Evolutionary conservation across 2,797 vertebrate species (phyloP), one percentile per base, ranked within the genome.

Genomic region (Amphiprion clarkii): DNA sequence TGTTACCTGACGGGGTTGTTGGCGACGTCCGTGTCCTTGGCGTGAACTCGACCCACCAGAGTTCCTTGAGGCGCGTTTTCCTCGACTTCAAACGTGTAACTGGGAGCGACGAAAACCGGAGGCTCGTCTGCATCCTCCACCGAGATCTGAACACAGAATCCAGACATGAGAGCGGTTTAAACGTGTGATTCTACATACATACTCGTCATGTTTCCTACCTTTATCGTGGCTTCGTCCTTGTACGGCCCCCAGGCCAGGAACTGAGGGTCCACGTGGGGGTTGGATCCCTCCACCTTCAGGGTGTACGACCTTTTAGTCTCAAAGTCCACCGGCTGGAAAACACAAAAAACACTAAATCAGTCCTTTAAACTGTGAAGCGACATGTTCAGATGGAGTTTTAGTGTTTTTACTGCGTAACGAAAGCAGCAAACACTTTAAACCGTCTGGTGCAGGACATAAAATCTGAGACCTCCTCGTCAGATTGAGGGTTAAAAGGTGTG

Each of bases 111-210:
- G 87, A 99, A 99, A 74, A 96, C 93, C 0, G 98, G 98, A 0
- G 97, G 97, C 85, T 99, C 98, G 0, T 99, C 97, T 2, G 96
- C 97, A 39, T 99, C 98, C 89, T 99, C 97, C 78, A 99, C 96
- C 0, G 94, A 90, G 62, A 94, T 90, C 93, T 94, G 48, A 13
- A 39, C 6, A 72, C 29, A 46, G 31, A 49, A 11, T 48, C 58
- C 57, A 27, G 27, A 27, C 27, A 27, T 27, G 3, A 27, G 3
- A 27, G 27, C 27, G 27, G 27, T 27, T 27, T 4, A 27, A 3
- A 27, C 27, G 27, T 27, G 27, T 27, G 27, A 27, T 27, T 4
- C 27, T 27, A 27, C 27, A 2, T 4, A 27, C 27, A 4, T 27
- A 4, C 27, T 27, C 27, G 27, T 27, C 25, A 4, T 27, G 31